Evolutionary conservation across 2,113 vertebrate species (phyloP), one percentile per base, ranked within the genome.

Genomic region (Mormyrus iriodes): DNA sequence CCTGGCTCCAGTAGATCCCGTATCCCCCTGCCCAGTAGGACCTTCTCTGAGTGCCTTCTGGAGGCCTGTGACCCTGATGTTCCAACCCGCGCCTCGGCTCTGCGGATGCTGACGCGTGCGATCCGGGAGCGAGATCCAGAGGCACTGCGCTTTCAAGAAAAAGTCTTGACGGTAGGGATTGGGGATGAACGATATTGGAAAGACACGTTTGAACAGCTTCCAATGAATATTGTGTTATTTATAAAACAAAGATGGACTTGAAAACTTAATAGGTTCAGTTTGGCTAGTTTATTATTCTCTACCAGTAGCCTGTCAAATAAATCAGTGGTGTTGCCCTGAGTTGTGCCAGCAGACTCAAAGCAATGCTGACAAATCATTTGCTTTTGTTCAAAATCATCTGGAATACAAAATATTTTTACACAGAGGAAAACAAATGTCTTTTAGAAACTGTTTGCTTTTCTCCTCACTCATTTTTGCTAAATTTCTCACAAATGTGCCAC

Each of bases 1-100:
- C 15, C 13, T 2, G 0, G 19, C 53, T 8, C 6, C 21, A 58
- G 85, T 42, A 17, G 27, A 17, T 15, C 85, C 85, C 27, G 5
- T 42, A 6, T 17, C 27, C 51, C 82, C 13, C 27, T 21, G 3
- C 52, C 91, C 0, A 15, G 65, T 4, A 90, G 90, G 83, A 21
- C 91, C 19, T 46, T 96, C 65, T 94, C 94, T 84, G 94, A 95
- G 65, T 95, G 92, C 90, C 93, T 99, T 73, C 19, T 96, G 4
- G 95, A 96, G 0, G 97, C 97, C 2, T 98, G 94, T 0, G 96
- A 99, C 91, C 95, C 97, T 0, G 96, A 98, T 0, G 94, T 98
- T 69, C 97, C 98, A 0, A 86, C 91, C 13, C 93, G 97, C 91
- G 97, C 97, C 0, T 95, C 96, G 0, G 97, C 97, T 24, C 92